Conservation (phyloP, 2,888 invertebrate genomes). For the Lomographa bimaculata region DNA sequence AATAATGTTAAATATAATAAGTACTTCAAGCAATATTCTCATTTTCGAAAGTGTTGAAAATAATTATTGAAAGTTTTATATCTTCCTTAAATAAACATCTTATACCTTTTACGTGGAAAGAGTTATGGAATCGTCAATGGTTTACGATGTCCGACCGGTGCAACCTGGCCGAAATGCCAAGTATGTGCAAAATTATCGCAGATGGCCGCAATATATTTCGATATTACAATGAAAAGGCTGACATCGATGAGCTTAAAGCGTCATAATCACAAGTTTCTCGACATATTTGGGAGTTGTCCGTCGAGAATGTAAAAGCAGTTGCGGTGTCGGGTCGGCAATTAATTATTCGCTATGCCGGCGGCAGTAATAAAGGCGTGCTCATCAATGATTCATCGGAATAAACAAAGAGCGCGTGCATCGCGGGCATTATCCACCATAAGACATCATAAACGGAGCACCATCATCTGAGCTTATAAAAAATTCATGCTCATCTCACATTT, state of each 20-base stretch:
- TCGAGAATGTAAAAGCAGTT: constrained; percentile 36
- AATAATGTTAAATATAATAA: not conserved
- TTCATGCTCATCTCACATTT: constrained; percentile 84
- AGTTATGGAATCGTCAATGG: constrained; percentile 38
- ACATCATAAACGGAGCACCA: constrained; percentile 82
- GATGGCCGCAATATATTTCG: constrained; percentile 40
- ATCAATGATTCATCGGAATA: constrained; percentile 77
- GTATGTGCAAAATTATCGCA: constrained; percentile 39
- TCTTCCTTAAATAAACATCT: constrained; percentile 14
- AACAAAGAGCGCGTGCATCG: constrained; percentile 76
- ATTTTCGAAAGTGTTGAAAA: constrained; percentile 10
- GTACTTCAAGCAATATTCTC: constrained; percentile 4
- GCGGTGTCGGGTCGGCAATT: constrained; percentile 59
- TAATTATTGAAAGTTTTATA: constrained; percentile 20
- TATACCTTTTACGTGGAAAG: constrained; percentile 28
- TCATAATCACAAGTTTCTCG: constrained; percentile 37
- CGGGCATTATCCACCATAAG: constrained; percentile 79
- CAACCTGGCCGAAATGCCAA: constrained; percentile 35
- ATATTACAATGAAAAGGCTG: constrained; percentile 42
- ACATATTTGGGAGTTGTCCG: constrained; percentile 41
- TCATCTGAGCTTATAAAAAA: constrained; percentile 83
- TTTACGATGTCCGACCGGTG: constrained; percentile 37
- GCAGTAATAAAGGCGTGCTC: constrained; percentile 69
- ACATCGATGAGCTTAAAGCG: constrained; percentile 39
- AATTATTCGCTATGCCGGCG: constrained; percentile 71